These are phyloP conservation scores for Gastrophysa polygoni DNA, from an alignment of 2,888 invertebrate genomes.

Conservation along the genomic window DNA sequence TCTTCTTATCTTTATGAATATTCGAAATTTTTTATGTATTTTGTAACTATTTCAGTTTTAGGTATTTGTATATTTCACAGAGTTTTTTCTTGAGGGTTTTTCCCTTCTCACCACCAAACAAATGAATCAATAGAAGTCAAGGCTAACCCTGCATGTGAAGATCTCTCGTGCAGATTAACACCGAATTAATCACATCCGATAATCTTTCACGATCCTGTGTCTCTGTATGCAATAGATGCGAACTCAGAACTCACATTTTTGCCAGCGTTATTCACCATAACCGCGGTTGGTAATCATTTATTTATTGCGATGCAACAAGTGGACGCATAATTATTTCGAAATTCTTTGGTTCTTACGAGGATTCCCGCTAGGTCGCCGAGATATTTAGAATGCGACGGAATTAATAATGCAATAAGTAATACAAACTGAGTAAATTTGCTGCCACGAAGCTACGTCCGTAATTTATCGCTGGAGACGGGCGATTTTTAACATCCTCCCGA, in stretches of 20 bases:
- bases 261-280: slow-evolving; percentile 6
- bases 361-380: slow-evolving; percentile 13
- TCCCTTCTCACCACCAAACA: too few relatives aligned
- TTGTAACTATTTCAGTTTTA: too few relatives aligned
- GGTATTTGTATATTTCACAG: too few relatives aligned
- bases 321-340: slow-evolving; percentile 15
- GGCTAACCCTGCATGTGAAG: too few relatives aligned
- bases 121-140: too few relatives aligned
- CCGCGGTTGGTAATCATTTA: slow-evolving; percentile 14
- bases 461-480: slow-evolving; percentile 8
- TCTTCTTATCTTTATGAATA: too few relatives aligned
- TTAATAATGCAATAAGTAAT: slow-evolving; percentile 18
- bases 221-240: not conserved
- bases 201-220: slow-evolving; percentile 5
- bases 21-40: too few relatives aligned
- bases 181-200: slow-evolving; percentile 4
- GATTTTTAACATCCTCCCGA: not conserved
- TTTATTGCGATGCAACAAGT: slow-evolving; percentile 9
- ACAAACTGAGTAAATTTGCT: slow-evolving; percentile 16
- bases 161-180: not conserved
- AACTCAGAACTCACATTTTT: not conserved
- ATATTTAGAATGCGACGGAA: slow-evolving; percentile 14
- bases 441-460: slow-evolving; percentile 1
- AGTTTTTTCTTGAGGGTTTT: too few relatives aligned
- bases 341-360: slow-evolving; percentile 16